Percentiles rank a stretch among this genome's conserved stretches.
Evolutionary conservation across 2,888 invertebrate genomes (phyloP).

Genomic region (Drepanosiphum platanoidis): DNA sequence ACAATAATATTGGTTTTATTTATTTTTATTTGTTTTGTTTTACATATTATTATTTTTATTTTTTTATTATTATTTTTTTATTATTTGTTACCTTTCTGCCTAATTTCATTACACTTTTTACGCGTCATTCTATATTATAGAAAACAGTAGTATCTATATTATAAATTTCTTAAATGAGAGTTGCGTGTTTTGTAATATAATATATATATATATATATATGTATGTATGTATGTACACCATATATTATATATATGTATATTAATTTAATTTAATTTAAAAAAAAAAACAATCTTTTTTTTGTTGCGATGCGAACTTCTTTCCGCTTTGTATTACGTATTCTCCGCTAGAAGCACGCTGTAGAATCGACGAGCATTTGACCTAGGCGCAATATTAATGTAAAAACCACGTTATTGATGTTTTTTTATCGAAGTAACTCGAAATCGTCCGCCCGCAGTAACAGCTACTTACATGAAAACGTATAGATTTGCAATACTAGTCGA

Average conservation of each 20-base stretch:
- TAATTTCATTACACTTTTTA: slow-evolving; percentile 50
- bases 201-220: neutral
- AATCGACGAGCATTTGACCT: slow-evolving; percentile 43
- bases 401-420: neutral
- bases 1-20: slow-evolving; percentile 23
- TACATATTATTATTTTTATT: neutral
- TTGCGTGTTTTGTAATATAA: slow-evolving; percentile 25
- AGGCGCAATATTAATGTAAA: neutral
- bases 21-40: neutral
- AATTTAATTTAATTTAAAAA: slow-evolving; percentile 10
- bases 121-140: slow-evolving; percentile 51
- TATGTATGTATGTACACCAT: neutral
- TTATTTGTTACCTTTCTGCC: slow-evolving; percentile 33
- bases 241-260: neutral
- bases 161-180: slow-evolving; percentile 36
- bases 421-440: neutral
- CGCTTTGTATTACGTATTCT: slow-evolving; percentile 56
- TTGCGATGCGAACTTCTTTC: slow-evolving; percentile 55
- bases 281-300: slow-evolving; percentile 16
- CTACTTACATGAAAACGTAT: too few species aligned
- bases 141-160: slow-evolving; percentile 46
- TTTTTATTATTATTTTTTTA: neutral
- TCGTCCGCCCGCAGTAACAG: too few species aligned
- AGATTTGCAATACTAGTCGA: neutral
- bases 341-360: slow-evolving; percentile 60